A percentile compares a stretch with the other conserved stretches of the same genome.
Evolutionary conservation across 30 jellyfish, hydroid and myxozoan species (phyloP).

Genomic region (Hydractinia echinata): DNA sequence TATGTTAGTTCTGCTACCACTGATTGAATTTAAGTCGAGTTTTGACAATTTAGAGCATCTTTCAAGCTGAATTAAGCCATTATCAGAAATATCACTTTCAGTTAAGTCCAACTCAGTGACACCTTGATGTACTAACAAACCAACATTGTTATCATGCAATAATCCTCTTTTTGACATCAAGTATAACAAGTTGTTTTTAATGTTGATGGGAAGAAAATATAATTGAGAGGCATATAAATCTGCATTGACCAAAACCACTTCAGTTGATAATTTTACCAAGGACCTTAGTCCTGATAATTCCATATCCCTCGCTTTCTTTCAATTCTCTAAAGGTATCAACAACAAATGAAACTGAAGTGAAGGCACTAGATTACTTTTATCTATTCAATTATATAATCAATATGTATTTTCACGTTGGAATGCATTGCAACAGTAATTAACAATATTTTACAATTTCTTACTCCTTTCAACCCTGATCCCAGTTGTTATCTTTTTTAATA

Average conservation of each 20-base stretch:
- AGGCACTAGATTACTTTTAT: too few species aligned
- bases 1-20: conserved; percentile 35
- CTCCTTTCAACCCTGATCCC: too few species aligned
- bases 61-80: conserved; percentile 30
- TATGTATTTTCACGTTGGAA: too few species aligned
- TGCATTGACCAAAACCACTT: conserved; percentile 13
- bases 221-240: conserved; percentile 11
- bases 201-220: conserved; percentile 17
- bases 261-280: neutral
- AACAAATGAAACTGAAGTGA: too few species aligned
- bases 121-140: conserved; percentile 27
- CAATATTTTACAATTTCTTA: too few species aligned
- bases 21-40: conserved; percentile 47
- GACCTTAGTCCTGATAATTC: neutral
- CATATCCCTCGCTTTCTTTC: too few species aligned
- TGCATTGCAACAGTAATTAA: too few species aligned
- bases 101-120: conserved; percentile 52
- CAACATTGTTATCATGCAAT: conserved; percentile 28
- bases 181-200: conserved; percentile 32
- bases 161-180: conserved; percentile 49
- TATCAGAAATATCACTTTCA: conserved; percentile 47
- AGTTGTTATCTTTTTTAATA: too few species aligned
- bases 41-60: conserved; percentile 31
- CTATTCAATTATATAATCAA: too few species aligned
- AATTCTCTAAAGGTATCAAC: too few species aligned